Percentiles rank a stretch among this genome's conserved stretches.
Conservation (phyloP, 2,113 vertebrate species). For the Choloepus hoffmanni region DNA sequence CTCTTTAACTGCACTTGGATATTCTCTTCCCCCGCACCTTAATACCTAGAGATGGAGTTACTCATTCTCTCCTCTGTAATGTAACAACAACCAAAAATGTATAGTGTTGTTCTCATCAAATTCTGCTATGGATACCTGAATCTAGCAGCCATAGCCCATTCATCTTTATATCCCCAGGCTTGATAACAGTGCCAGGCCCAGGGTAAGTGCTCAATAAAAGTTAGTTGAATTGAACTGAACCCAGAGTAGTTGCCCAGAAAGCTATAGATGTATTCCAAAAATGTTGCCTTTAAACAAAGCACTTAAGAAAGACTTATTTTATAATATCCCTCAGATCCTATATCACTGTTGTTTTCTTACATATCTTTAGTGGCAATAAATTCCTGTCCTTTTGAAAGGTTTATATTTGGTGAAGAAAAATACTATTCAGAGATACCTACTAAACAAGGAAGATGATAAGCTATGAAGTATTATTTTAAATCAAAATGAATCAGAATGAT, state of each 20-base stretch:
- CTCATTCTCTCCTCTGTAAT: background rate
- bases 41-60: background rate
- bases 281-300: background rate
- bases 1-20: background rate
- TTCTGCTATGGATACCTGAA: slow-evolving; percentile 3
- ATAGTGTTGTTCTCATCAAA: background rate
- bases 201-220: background rate
- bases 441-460: background rate
- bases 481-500: slow-evolving; percentile 23
- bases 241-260: background rate
- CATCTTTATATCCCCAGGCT: background rate
- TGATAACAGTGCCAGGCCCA: background rate
- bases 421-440: background rate
- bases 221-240: slow-evolving; percentile 12
- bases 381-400: background rate
- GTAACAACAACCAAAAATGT: background rate
- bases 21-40: background rate
- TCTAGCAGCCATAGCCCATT: background rate
- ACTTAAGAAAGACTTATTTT: slow-evolving; percentile 39
- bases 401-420: background rate
- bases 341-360: background rate
- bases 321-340: slow-evolving; percentile 5
- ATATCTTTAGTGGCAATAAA: background rate
- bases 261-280: background rate
- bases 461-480: slow-evolving; percentile 54